Evolutionary conservation across 2,888 invertebrate genomes (phyloP), one percentile per base, ranked within the genome.

Genomic region (Morinoia aosen): DNA sequence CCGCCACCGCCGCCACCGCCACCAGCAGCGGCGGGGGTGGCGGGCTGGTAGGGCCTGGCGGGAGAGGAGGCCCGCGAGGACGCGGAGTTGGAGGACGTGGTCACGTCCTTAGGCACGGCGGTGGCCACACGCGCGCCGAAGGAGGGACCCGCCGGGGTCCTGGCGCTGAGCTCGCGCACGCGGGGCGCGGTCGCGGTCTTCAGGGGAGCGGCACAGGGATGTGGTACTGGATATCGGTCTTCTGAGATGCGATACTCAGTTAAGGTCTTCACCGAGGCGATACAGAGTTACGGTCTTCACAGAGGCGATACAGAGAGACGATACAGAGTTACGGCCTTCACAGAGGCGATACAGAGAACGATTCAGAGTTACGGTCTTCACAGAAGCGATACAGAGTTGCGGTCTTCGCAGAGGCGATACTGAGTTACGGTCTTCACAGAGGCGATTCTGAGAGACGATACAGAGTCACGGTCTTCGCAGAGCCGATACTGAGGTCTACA

Each of bases 71-170:
- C 56, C 57, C 93, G 56, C 16, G 93, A 93, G 14, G 93, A 93
- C 57, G 93, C 57, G 5, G 93, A 93, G 16, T 57, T 93, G 33
- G 93, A 93, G n/a, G 93, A 93, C 56, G 93, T 57, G 57, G 93
- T 93, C 93, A 93, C 93, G 93, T 93, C 93, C 48, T 33, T 93
- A 93, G 93, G 58, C 93, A 93, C 57, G 93, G 0, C 33, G 90
- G 40, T 90, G 90, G 90, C 33, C 8, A 76, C 25, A 76, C 14
- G 76, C 10, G 76, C 76, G 76, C 33, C 25, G 76, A 7, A 3
- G 2, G 8, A 33, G 76, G 48, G 48, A 5, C 61, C 14, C 12
- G 61, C 61, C 61, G 61, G 61, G 14, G 5, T 12, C 8, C 19
- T 2, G 1, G 8, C 19, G 61, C 61, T 2, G 19, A 16, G 3